phyloP scores from a whole-genome alignment of 2,888 invertebrate species.

The Cheilosia impressa region DNA sequence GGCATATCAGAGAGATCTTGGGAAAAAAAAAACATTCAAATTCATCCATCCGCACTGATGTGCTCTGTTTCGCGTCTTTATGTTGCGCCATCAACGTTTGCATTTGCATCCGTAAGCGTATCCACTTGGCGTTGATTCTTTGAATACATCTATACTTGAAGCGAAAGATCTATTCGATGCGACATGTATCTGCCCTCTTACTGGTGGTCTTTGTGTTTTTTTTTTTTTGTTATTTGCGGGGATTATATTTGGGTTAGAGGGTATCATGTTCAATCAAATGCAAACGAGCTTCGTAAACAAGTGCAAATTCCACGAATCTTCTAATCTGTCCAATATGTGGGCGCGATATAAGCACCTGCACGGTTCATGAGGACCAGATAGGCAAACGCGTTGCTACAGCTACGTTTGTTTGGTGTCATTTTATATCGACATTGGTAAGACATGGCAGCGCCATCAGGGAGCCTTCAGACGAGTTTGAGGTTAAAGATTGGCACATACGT shows the following conservation, averaged over 20 bases:
- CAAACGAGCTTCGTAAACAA: slow-evolving; percentile 40
- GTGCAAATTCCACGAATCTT: slow-evolving; percentile 51
- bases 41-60: slow-evolving; percentile 20
- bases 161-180: not conserved
- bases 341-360: slow-evolving; percentile 31
- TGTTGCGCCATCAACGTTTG: slow-evolving; percentile 34
- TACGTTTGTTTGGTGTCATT: too few relatives aligned
- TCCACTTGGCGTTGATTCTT: slow-evolving; percentile 44
- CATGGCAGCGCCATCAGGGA: slow-evolving; percentile 17
- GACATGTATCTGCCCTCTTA: slow-evolving; percentile 1
- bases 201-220: slow-evolving; percentile 13
- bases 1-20: not conserved
- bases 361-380: not conserved
- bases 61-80: slow-evolving; percentile 12
- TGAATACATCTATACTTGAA: not conserved
- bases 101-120: slow-evolving; percentile 36
- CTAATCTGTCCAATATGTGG: slow-evolving; percentile 50
- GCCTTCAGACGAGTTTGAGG: not conserved
- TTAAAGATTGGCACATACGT: too few relatives aligned
- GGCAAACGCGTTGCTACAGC: not conserved
- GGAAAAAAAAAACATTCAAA: slow-evolving; percentile 22
- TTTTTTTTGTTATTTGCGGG: not conserved
- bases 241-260: slow-evolving; percentile 54
- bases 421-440: slow-evolving; percentile 14
- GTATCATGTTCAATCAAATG: slow-evolving; percentile 42